A percentile compares a stretch with the other conserved stretches of the same genome.
Conservation (phyloP, 2,113 vertebrate genomes). For the Tinamus guttatus region DNA sequence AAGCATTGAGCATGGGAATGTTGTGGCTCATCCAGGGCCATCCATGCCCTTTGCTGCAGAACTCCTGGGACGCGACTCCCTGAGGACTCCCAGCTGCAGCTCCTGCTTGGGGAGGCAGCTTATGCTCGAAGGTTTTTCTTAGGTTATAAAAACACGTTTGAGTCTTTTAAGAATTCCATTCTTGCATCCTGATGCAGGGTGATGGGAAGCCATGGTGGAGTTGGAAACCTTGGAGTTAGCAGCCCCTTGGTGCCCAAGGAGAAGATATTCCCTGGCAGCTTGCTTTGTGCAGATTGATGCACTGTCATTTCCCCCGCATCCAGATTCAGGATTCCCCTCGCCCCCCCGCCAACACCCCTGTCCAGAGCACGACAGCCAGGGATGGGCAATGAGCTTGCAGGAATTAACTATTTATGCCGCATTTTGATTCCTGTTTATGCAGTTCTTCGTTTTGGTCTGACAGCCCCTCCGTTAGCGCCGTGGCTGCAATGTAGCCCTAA, state of each 20-base stretch:
- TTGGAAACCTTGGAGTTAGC: too few relatives aligned
- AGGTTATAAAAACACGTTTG: neutral
- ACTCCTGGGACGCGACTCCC: neutral
- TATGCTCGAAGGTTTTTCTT: neutral
- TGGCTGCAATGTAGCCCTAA: neutral
- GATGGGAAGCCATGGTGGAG: too few relatives aligned
- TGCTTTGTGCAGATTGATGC: too few relatives aligned
- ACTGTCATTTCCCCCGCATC: too few relatives aligned
- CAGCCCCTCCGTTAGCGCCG: neutral
- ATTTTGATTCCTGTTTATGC: neutral
- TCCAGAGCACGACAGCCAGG: too few relatives aligned
- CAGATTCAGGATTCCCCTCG: too few relatives aligned
- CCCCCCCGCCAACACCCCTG: too few relatives aligned
- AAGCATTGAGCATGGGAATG: fast-evolving
- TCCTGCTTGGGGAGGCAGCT: neutral
- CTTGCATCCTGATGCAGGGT: neutral
- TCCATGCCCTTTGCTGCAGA: neutral
- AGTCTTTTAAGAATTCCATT: neutral
- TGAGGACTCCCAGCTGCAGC: neutral
- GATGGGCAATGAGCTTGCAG: neutral
- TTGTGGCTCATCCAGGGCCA: neutral
- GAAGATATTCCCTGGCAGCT: too few relatives aligned
- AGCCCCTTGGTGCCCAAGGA: too few relatives aligned
- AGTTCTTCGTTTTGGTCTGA: neutral
- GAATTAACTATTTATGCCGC: neutral